Base-by-base conservation (phyloP, 1,140 invertebrate species). In the Wiebesia pumilae region DNA sequence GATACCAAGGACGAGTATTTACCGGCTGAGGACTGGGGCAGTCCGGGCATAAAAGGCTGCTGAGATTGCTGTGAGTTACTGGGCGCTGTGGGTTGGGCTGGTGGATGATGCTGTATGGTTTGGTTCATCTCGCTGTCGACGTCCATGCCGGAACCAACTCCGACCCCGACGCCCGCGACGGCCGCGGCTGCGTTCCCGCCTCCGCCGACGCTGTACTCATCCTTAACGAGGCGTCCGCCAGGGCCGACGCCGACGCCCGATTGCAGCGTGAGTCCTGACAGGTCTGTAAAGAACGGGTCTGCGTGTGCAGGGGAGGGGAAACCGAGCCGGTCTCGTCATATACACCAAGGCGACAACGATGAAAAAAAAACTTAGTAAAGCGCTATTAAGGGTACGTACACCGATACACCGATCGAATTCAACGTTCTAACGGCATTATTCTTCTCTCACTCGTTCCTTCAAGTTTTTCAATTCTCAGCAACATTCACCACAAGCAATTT, bases 101-200 rank as follows among this genome's bases (percentile, higher is more conserved):
- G 96, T 65, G 97, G 97, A 93, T 97, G 97, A 93, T 98, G 97
- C 89, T 98, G 97, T 85, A 98, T 97, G 6, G 97, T 97, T 89
- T 95, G 95, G 87, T 93, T 93, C 67, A 94, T 92, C 73, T 96
- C 96, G 30, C 95, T 95, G 90, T 97, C 97, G 88, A 97, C 96
- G 85, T 97, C 97, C 96, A 97, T 97, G 71, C 95, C 92, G 14
- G 90, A 88, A 33, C 89, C 90, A 90, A 92, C 95, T 9, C 91
- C 93, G 4, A 92, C 95, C 7, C 91, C 93, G 3, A 92, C 91
- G 51, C 89, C 90, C 43, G 90, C 89, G 1, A 38, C 83, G n/a
- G 71, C 73, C 9, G 33, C 80, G 0, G 85, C 85, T 16, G 73
- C 85, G 14, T 86, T 91, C n/a, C 90, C 90, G 65, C 95, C 94